Evolutionary conservation across 2,888 invertebrate genomes (phyloP), one percentile per base, ranked within the genome.

Genomic region (Sinohyriopsis cumingii): DNA sequence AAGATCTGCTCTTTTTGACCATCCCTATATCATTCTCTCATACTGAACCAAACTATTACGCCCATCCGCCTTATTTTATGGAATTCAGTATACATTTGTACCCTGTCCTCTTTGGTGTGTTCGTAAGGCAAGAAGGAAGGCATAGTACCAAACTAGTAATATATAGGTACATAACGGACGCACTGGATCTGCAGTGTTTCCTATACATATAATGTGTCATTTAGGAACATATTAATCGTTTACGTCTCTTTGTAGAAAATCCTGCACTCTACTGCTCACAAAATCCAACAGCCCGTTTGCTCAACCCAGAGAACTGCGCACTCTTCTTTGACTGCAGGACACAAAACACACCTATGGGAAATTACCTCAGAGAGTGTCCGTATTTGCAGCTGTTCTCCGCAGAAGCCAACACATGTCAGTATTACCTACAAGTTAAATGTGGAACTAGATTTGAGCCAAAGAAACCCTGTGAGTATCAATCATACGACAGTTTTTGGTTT

Each of bases 381-480:
- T 82, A 82, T 67, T 73, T 78, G 3, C 77, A 80, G 55, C 72
- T 82, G n/a, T 80, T 78, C 60, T 78, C 78, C 24, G 75, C 69
- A 9, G 68, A 59, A 9, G 77, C 77, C 55, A 75, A 74, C 54
- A 68, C 76, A 4, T 82, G 82, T 60, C 72, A 77, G 65, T 71
- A 71, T n/a, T 80, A 75, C 63, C 72, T 75, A n/a, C 69, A 66
- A 18, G 76, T 81, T 12, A 65, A 69, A 24, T 82, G 82, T 73
- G 79, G 77, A 33, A 59, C 64, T 18, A 68, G 81, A 59, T 74
- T 72, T n/a, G 81, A 80, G 63, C 81, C 81, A 0, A 79, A 77
- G 61, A 77, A 80, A 20, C 82, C 81, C 57, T 82, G 82, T 82
- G 72, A 71, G 80, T 77, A 61, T 65, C 24, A 57, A 22, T 24